Percentiles rank a stretch among this genome's conserved stretches.
Evolutionary conservation across 2,797 vertebrate species (phyloP).

Genomic region (Pempheris klunzingeri): DNA sequence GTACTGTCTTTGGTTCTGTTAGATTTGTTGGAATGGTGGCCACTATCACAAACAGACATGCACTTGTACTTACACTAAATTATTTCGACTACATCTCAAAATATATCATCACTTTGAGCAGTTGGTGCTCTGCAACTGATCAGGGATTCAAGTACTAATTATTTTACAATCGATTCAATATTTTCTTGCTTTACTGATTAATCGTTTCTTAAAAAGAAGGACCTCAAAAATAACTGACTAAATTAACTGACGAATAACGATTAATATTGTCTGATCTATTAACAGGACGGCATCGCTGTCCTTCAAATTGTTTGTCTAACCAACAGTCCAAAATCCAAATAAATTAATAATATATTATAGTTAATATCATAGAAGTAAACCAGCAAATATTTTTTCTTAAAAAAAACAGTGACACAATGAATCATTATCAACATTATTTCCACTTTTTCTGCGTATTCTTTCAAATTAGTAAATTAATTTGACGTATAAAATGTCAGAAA

Average conservation of each 20-base stretch:
- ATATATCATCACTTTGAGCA: background rate
- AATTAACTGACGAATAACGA: too few species aligned
- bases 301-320: background rate
- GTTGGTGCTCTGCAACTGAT: background rate
- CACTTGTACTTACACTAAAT: conserved; percentile 2
- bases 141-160: background rate
- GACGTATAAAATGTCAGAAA: background rate
- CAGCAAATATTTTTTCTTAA: background rate
- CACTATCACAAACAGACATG: conserved; percentile 10
- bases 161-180: background rate
- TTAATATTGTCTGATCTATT: background rate
- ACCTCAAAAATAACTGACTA: too few species aligned
- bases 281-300: background rate
- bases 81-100: background rate
- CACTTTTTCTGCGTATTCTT: background rate
- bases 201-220: too few species aligned
- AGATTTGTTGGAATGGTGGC: conserved; percentile 23
- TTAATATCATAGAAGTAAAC: background rate
- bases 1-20: conserved; percentile 63
- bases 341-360: too few species aligned
- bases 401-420: too few species aligned
- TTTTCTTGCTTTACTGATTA: background rate
- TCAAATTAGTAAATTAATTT: too few species aligned
- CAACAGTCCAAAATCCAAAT: background rate
- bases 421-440: background rate